Evolutionary conservation across 2,113 vertebrate species (phyloP).

Genomic region (Alethe castanea): DNA sequence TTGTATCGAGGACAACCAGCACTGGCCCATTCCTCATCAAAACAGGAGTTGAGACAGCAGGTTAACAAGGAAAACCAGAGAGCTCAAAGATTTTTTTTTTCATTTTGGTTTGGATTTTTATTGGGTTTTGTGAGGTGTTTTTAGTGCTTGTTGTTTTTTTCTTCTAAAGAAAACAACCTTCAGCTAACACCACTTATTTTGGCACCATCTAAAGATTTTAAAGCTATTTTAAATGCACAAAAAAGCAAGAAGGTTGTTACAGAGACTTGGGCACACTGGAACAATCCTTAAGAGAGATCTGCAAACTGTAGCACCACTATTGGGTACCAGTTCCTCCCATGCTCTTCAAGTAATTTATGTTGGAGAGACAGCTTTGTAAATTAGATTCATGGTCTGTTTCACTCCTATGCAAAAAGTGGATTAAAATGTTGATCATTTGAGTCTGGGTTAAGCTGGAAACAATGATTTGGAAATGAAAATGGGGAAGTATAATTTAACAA

Average conservation of each 20-base stretch:
- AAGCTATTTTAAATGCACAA: background rate
- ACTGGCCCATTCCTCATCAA: background rate
- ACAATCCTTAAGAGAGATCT: background rate
- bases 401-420: conserved; percentile 52
- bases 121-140: background rate
- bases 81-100: background rate
- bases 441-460: conserved; percentile 51
- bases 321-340: background rate
- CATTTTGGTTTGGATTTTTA: background rate
- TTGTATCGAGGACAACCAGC: background rate
- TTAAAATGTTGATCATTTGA: conserved; percentile 69
- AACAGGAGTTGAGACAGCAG: background rate
- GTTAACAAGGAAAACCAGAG: background rate
- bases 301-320: background rate
- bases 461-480: conserved; percentile 56
- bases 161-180: background rate
- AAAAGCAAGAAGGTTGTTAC: background rate
- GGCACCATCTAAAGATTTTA: background rate
- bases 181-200: background rate
- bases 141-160: background rate
- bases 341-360: conserved; percentile 32
- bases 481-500: conserved; percentile 62
- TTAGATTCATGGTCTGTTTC: conserved; percentile 70
- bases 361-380: conserved; percentile 46
- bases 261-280: background rate